phyloP scores from a whole-genome alignment of 1,140 invertebrate genomes.

The Asbolus verrucosus region DNA sequence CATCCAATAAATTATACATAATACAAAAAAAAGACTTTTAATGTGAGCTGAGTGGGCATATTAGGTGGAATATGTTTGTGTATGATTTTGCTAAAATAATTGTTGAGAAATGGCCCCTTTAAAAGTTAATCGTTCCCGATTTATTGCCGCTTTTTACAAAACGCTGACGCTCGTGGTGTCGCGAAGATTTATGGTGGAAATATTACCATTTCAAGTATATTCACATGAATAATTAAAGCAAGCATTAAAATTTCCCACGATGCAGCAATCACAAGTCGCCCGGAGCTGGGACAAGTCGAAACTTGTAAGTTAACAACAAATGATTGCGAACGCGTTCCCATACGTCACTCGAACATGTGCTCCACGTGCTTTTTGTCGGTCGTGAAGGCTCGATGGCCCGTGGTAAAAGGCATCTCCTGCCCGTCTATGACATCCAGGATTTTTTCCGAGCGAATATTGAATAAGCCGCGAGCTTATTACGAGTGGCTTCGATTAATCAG shows the following conservation, averaged over 20 bases:
- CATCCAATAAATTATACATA: too few relatives aligned
- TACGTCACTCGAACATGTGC: conserved; percentile 37
- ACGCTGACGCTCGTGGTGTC: not conserved
- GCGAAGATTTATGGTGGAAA: not conserved
- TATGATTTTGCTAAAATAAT: too few relatives aligned
- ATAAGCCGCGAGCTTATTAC: conserved; percentile 26
- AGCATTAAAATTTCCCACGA: conserved; percentile 3
- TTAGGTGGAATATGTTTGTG: too few relatives aligned
- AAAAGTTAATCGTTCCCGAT: too few relatives aligned
- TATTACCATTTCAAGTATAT: not conserved
- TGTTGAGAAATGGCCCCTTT: too few relatives aligned
- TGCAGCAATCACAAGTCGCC: conserved; percentile 5
- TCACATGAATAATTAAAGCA: not conserved
- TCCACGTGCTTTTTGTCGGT: conserved; percentile 25
- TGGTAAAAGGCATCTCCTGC: conserved; percentile 21
- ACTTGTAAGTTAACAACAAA: conserved; percentile 29
- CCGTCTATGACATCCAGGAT: conserved; percentile 8
- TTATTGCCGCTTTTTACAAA: not conserved
- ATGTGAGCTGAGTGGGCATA: too few relatives aligned
- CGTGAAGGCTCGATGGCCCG: not conserved
- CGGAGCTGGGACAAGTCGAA: conserved; percentile 24
- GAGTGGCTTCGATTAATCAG: conserved; percentile 19
- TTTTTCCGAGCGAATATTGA: conserved; percentile 15
- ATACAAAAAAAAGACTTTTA: too few relatives aligned
- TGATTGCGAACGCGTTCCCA: conserved; percentile 13